Evolutionary conservation across 2,113 vertebrate species (phyloP).

Genomic region (Laticauda colubrina): DNA sequence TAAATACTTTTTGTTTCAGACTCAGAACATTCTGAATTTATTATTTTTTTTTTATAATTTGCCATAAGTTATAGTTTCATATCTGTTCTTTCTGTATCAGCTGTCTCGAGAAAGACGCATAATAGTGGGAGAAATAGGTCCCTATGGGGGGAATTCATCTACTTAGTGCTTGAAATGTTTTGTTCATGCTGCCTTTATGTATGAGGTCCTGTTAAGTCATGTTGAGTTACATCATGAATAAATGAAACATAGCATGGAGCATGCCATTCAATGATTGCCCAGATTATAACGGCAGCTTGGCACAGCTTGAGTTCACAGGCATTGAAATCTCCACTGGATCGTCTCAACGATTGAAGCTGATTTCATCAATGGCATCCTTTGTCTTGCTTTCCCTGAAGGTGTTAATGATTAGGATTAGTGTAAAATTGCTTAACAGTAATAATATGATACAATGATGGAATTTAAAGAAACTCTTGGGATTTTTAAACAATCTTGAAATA

Average conservation of each 20-base stretch:
- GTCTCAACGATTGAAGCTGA: not conserved
- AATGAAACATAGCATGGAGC: not conserved
- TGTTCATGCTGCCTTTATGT: not conserved
- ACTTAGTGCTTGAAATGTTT: not conserved
- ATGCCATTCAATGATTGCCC: not conserved
- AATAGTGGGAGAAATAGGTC: slow-evolving; percentile 2
- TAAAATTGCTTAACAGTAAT: fast-evolving
- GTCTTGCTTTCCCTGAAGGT: not conserved
- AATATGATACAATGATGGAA: not conserved
- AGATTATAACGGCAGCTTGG: not conserved
- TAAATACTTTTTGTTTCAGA: slow-evolving; percentile 6
- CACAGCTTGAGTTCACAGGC: not conserved
- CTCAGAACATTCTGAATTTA: slow-evolving; percentile 1
- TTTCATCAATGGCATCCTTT: not conserved
- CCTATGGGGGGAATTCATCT: not conserved
- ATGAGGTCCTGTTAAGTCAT: slow-evolving; percentile 7
- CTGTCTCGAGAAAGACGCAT: slow-evolving; percentile 4
- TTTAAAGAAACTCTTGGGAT: not conserved
- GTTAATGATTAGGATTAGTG: not conserved
- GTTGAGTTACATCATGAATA: fast-evolving
- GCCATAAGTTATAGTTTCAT: slow-evolving; percentile 10
- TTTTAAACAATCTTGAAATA: not conserved
- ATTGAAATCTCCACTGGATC: not conserved
- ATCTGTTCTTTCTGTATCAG: slow-evolving; percentile 15
- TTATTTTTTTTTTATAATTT: slow-evolving; percentile 6